Evolutionary conservation across 2,888 invertebrate species (phyloP).

Genomic region (Chrysopilus asiliformis): DNA sequence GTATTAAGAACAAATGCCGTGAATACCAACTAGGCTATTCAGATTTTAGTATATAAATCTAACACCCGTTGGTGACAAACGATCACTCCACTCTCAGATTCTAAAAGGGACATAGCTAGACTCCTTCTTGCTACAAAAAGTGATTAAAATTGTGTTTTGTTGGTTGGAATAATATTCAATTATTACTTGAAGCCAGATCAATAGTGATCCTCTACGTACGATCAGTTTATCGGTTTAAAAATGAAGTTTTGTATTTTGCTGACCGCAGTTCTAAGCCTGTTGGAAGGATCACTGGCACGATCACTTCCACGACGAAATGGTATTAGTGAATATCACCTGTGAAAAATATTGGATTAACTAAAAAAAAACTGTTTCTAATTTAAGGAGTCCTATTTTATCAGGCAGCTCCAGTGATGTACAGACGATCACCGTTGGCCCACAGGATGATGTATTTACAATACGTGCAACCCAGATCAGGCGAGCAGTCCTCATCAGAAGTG

Average conservation of each 20-base stretch:
- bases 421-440: constrained; percentile 13
- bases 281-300: constrained; percentile 1
- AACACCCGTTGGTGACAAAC: constrained; percentile 27
- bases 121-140: no score
- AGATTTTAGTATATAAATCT: constrained; percentile 33
- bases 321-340: not conserved
- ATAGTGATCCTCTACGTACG: no score
- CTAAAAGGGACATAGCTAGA: not conserved
- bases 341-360: not conserved
- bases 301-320: constrained; percentile 6
- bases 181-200: no score
- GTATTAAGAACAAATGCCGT: constrained; percentile 9
- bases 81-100: constrained; percentile 1
- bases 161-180: no score
- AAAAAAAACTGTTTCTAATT: not conserved
- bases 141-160: no score
- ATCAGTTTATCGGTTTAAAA: not conserved
- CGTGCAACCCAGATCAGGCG: constrained; percentile 26
- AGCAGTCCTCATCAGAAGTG: constrained; percentile 29
- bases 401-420: constrained; percentile 22
- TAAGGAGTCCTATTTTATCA: constrained; percentile 8
- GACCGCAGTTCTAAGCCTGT: constrained; percentile 3
- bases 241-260: not conserved
- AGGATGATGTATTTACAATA: constrained; percentile 31
- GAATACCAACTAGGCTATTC: constrained; percentile 8